Evolutionary conservation across 2,797 vertebrate species (phyloP), one percentile per base, ranked within the genome.

Genomic region (Zenarchopterus dispar): DNA sequence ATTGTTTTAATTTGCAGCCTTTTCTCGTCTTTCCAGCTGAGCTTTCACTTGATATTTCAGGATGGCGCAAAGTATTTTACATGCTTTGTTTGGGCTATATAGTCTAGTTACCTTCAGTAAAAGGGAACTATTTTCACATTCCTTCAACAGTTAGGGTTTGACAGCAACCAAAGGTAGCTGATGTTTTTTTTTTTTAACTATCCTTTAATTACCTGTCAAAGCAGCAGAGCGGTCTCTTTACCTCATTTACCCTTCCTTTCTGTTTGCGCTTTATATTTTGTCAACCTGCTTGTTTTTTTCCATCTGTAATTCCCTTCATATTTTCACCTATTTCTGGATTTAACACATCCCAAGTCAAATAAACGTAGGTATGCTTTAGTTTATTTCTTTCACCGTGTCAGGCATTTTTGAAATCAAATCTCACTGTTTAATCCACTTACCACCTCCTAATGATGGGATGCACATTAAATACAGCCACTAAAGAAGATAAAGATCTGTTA

Each of bases 141-240:
- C 67, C 68, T 74, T 67, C 31, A 79, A 31, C 64, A 75, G 41
- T 76, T 69, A 60, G 55, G 53, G 53, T 53, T 61, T 13, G 24
- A 77, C 77, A 72, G 74, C 59, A 69, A 66, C 52, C 52, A 15
- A n/a, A 56, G 64, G 43, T 45, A 49, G 49, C 2, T 85, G 44
- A 50, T 67, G 62, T 79, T 71, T 10, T 36, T 36, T 5, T 36
- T 36, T 36, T 10, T 36, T 2, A 36, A 44, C 21, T 0, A n/a
- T 68, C 72, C 58, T 43, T 76, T 80, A 73, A 79, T 87, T 79
- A 82, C 71, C 67, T 43, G 59, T 56, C 43, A 5, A 59, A 3
- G 21, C 49, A 47, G 56, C 23, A 19, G 8, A 61, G 62, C 67
- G 66, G 54, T 67, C 81, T 60, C 48, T 50, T 18, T 0, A 4